phyloP scores from a whole-genome alignment of 37 sponge, comb jelly and placozoan species.

The Spongilla lacustris region DNA sequence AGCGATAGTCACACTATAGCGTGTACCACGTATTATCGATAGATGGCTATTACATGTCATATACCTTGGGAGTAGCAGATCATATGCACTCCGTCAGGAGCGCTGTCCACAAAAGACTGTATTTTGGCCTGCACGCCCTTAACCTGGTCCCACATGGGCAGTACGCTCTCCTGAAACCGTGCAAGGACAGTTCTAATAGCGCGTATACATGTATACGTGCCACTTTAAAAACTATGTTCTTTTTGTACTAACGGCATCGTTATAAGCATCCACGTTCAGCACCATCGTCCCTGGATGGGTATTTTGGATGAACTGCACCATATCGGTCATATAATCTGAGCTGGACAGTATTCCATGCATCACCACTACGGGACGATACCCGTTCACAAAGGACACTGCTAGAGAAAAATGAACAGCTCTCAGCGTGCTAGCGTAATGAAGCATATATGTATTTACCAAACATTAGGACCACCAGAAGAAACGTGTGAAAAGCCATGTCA shows the following conservation, averaged over 20 bases:
- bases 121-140: slow-evolving; percentile 50
- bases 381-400: background rate
- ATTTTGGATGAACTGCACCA: slow-evolving; percentile 41
- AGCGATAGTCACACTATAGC: too few relatives aligned
- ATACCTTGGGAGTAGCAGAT: slow-evolving; percentile 84
- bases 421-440: too few relatives aligned
- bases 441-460: too few relatives aligned
- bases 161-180: slow-evolving; percentile 3
- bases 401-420: background rate
- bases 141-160: slow-evolving; percentile 67
- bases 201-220: too few relatives aligned
- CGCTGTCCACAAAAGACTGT: slow-evolving; percentile 43
- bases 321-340: slow-evolving; percentile 30
- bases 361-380: slow-evolving; percentile 80
- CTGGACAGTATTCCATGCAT: slow-evolving; percentile 75
- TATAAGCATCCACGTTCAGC: slow-evolving; percentile 55
- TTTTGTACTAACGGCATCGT: slow-evolving; percentile 9
- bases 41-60: too few relatives aligned
- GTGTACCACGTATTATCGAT: too few relatives aligned
- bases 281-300: slow-evolving; percentile 79
- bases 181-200: too few relatives aligned
- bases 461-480: too few relatives aligned
- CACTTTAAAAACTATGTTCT: too few relatives aligned
- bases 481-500: too few relatives aligned
- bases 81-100: slow-evolving; percentile 72